These are phyloP conservation scores for Baccha elongata DNA, from an alignment of 2,888 invertebrate species.

Conservation along the genomic window DNA sequence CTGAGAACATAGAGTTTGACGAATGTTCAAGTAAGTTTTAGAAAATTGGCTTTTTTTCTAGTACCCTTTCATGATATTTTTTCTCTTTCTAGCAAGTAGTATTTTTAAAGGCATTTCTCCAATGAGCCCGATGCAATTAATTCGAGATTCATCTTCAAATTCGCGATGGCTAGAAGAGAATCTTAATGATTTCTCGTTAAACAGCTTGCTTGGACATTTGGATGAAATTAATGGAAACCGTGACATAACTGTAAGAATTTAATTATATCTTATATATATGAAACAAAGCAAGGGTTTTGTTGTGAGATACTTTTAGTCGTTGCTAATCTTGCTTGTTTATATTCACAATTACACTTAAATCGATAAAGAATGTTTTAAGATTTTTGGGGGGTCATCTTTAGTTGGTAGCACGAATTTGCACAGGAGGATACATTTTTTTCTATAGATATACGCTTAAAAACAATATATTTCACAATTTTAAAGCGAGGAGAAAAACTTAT, in stretches of 20 bases:
- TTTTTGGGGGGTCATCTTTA: too few species aligned
- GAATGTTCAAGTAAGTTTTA: slow-evolving; percentile 67
- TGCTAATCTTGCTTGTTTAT: too few species aligned
- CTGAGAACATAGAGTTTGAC: slow-evolving; percentile 54
- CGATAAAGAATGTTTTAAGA: too few species aligned
- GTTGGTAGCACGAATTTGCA: too few species aligned
- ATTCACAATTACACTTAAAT: too few species aligned
- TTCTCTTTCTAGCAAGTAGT: slow-evolving; percentile 75
- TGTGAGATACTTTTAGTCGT: too few species aligned
- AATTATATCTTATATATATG: too few species aligned
- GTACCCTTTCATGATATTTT: background rate
- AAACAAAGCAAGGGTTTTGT: background rate
- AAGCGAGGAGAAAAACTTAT: too few species aligned
- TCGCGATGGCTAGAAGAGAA: slow-evolving; percentile 83
- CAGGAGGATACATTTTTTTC: too few species aligned
- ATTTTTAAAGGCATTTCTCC: slow-evolving; percentile 80
- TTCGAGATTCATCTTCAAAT: slow-evolving; percentile 84
- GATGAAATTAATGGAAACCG: slow-evolving; percentile 84
- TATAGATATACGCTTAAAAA: too few species aligned
- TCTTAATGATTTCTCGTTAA: slow-evolving; percentile 93
- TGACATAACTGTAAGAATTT: slow-evolving; percentile 78
- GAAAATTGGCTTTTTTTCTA: too few species aligned
- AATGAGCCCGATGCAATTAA: slow-evolving; percentile 86
- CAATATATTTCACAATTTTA: too few species aligned
- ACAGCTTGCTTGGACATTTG: slow-evolving; percentile 91